phyloP scores from a whole-genome alignment of 2,888 invertebrate genomes.

The Acrocyrtus sp. region DNA sequence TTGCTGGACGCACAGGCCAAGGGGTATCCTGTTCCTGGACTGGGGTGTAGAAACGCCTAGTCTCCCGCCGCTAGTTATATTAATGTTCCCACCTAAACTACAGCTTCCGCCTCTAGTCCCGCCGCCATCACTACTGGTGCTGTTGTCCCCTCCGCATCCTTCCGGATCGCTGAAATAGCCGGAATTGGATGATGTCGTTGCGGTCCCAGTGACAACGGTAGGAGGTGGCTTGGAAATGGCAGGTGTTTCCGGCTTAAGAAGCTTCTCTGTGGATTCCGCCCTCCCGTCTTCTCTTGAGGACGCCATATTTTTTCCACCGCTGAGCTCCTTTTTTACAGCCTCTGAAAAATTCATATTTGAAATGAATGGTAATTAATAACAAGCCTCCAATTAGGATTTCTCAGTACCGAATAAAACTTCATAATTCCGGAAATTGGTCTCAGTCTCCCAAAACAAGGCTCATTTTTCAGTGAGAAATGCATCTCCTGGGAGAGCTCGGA shows the following conservation, averaged over 20 bases:
- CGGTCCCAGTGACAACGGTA: conserved; percentile 7
- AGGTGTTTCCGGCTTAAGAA: conserved; percentile 48
- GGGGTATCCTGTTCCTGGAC: conserved; percentile 58
- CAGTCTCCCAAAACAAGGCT: neutral
- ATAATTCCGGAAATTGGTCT: neutral
- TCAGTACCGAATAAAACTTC: too few species aligned
- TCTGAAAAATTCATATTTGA: too few species aligned
- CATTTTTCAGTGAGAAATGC: neutral
- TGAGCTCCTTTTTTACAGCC: too few species aligned
- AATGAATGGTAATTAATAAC: neutral
- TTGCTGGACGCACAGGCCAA: conserved; percentile 63
- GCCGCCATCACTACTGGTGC: neutral
- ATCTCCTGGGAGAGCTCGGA: neutral
- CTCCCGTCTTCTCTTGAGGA: conserved; percentile 32
- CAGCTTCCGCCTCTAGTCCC: neutral
- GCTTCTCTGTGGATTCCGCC: conserved; percentile 55
- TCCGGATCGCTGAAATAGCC: conserved; percentile 53
- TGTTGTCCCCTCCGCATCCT: conserved; percentile 6
- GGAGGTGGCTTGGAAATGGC: conserved; percentile 1
- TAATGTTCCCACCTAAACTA: neutral
- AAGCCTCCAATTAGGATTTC: neutral
- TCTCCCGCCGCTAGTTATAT: conserved; percentile 2
- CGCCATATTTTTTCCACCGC: conserved; percentile 42
- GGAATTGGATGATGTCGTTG: conserved; percentile 43
- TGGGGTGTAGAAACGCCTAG: conserved; percentile 7